Evolutionary conservation across 2,113 vertebrate genomes (phyloP), one percentile per base, ranked within the genome.

Genomic region (Eulacestoma nigropectus): DNA sequence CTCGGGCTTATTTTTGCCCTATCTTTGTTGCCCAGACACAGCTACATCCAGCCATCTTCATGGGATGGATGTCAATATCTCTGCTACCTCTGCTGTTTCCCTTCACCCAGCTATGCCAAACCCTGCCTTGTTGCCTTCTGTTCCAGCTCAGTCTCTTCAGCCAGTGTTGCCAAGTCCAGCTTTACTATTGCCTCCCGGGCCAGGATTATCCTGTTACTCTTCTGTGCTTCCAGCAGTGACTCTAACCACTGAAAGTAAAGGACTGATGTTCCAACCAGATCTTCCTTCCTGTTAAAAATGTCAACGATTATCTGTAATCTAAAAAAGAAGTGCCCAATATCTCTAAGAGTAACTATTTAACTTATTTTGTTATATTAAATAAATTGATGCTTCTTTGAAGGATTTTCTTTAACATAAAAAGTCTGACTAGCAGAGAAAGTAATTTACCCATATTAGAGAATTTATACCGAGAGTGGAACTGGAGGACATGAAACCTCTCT

Each of bases 1-100:
- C 27, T 98, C 98, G 1, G 85, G 95, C 10, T 70, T 98, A 8
- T 96, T 44, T 75, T n/a, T 91, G 27, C 94, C 95, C 41, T 47
- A n/a, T 85, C 39, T 6, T 57, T 59, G 79, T 96, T 93, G 78
- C 79, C 80, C 97, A 37, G 86, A 94, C 52, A 29, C 13, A 6
- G 62, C 62, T 55, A 16, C 60, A 44, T 52, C 74, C 46, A 80
- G 32, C 49, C 80, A 1, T 52, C 53, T 42, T 46, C 50, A 8
- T 2, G 39, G 59, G 30, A 13, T 13, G 10, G 74, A 95, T 13
- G 3, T 32, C 69, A 82, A 4, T 2, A 9, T 52, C 30, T 62
- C 87, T 73, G 42, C 90, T 94, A 29, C 77, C 50, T 35, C 77
- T 32, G 5, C 72, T 13, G 13, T 32, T 30, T 32, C 52, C 8